phyloP scores from a whole-genome alignment of 1,140 invertebrate species.

The Formica selysi region DNA sequence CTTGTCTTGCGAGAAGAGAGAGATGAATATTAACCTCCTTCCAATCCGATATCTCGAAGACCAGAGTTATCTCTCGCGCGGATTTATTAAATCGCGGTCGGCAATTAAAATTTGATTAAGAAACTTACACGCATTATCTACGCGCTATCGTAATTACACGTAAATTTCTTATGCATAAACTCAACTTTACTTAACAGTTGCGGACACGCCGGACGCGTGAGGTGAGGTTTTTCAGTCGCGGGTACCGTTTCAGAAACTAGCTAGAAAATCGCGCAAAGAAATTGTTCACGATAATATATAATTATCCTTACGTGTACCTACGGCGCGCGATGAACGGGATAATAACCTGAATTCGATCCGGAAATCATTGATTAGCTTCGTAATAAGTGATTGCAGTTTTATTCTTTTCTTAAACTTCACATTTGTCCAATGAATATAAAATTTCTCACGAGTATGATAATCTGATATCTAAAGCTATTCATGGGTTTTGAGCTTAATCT shows the following conservation, averaged over 20 bases:
- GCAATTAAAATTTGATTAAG: constrained; percentile 60
- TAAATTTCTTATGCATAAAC: constrained; percentile 50
- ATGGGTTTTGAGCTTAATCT: background rate
- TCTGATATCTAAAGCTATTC: background rate
- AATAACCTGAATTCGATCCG: constrained; percentile 34
- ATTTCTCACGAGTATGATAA: constrained; percentile 21
- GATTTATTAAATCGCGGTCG: constrained; percentile 35
- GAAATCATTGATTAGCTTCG: constrained; percentile 40
- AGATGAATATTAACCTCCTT: constrained; percentile 14
- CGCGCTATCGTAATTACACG: constrained; percentile 21
- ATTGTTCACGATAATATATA: constrained; percentile 37
- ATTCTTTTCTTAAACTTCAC: background rate
- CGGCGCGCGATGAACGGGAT: background rate
- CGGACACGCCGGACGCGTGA: constrained; percentile 8
- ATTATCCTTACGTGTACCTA: constrained; percentile 6
- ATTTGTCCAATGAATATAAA: background rate
- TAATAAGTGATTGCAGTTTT: constrained; percentile 22
- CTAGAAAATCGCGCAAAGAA: constrained; percentile 35
- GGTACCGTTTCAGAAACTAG: constrained; percentile 36
- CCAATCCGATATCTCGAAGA: constrained; percentile 43
- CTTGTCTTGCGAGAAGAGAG: background rate
- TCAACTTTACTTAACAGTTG: background rate
- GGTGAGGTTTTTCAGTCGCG: constrained; percentile 10
- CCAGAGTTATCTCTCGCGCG: constrained; percentile 35
- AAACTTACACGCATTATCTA: constrained; percentile 31